These are phyloP conservation scores for Anthophora plumipes DNA, from an alignment of 2,888 invertebrate genomes.

Conservation along the genomic window DNA sequence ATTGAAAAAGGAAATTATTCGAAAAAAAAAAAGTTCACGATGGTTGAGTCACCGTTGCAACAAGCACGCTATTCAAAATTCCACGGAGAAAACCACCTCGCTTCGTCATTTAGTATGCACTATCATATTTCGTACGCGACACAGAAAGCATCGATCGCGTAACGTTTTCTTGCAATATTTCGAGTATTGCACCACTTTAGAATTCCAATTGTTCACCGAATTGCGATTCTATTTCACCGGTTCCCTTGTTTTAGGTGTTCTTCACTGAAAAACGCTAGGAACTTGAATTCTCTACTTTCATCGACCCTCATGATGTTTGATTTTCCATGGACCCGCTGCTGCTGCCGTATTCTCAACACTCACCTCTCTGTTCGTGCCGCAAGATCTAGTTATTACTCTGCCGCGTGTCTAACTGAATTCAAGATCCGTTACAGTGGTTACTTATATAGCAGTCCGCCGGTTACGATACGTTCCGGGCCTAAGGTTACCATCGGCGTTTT, in stretches of 20 bases:
- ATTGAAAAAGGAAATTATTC: neutral
- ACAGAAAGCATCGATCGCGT: neutral
- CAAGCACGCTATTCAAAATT: neutral
- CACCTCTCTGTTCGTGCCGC: constrained; percentile 44
- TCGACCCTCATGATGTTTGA: neutral
- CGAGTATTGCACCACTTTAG: neutral
- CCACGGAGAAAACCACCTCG: neutral
- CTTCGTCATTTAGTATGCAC: too few relatives aligned
- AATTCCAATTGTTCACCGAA: neutral
- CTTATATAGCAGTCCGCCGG: constrained; percentile 77
- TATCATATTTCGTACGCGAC: neutral
- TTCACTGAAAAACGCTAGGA: neutral
- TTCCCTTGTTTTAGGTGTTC: neutral
- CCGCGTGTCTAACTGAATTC: constrained; percentile 77
- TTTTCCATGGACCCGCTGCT: constrained; percentile 4
- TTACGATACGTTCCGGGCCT: constrained; percentile 45
- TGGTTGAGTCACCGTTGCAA: neutral
- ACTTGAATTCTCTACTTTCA: constrained; percentile 4
- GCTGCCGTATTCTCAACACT: constrained; percentile 28
- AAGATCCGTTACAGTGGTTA: constrained; percentile 75
- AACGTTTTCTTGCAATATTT: neutral
- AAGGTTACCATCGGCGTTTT: constrained; percentile 68
- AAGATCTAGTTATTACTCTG: constrained; percentile 56
- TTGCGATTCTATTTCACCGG: neutral
- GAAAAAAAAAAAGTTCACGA: neutral